phyloP scores from a whole-genome alignment of 2,113 vertebrate genomes.

The Malaclemys terrapin region DNA sequence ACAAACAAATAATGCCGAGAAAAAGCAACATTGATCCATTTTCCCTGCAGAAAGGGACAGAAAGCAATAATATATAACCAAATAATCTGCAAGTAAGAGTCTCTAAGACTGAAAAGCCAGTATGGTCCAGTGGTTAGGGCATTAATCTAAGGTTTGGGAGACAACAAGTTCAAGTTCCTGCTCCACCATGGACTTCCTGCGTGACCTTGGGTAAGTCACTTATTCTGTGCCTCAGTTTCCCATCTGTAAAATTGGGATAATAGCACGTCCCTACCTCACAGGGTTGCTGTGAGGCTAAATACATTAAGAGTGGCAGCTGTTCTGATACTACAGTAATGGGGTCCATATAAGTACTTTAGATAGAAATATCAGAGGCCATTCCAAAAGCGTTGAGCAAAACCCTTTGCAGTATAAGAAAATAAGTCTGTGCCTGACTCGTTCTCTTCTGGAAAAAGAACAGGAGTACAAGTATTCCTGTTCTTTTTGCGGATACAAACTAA shows the following conservation, averaged over 20 bases:
- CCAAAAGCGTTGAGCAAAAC: neutral
- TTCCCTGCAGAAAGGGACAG: neutral
- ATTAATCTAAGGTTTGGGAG: neutral
- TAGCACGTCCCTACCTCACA: neutral
- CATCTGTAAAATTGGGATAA: neutral
- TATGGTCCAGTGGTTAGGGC: neutral
- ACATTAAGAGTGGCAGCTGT: neutral
- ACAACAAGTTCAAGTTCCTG: neutral
- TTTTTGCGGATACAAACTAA: too few species aligned
- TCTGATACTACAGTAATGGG: neutral
- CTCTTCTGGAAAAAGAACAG: neutral
- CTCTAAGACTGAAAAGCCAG: neutral
- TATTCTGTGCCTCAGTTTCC: neutral
- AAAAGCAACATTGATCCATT: accelerated
- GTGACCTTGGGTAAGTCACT: neutral
- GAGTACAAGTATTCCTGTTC: too few species aligned
- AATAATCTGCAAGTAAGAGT: neutral
- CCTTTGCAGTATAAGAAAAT: neutral
- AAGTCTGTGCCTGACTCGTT: neutral
- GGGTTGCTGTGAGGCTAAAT: neutral
- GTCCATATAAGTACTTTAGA: neutral
- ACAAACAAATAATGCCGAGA: neutral
- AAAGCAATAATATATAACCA: neutral
- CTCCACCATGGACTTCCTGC: neutral
- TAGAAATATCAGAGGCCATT: neutral